phyloP scores from a whole-genome alignment of 2,113 vertebrate genomes.

The Datnioides undecimradiatus region DNA sequence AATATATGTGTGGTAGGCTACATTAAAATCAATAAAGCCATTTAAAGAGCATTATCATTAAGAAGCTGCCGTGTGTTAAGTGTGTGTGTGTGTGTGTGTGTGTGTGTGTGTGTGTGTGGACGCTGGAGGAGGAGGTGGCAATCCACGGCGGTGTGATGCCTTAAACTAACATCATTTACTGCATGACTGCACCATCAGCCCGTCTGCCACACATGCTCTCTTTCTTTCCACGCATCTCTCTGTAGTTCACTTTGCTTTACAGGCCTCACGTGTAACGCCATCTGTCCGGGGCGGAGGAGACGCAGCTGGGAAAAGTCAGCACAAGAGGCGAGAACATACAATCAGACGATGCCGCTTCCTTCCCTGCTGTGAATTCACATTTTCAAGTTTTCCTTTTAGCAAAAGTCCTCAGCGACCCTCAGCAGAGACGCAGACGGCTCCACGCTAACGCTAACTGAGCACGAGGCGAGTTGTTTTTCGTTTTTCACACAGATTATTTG shows the following conservation, averaged over 20 bases:
- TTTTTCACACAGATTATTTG: too few species aligned
- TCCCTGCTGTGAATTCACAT: not conserved
- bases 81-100: slow-evolving; percentile 31
- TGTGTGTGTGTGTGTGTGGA: slow-evolving; percentile 41
- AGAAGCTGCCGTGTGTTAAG: slow-evolving; percentile 67
- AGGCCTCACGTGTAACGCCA: slow-evolving; percentile 17
- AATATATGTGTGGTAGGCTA: slow-evolving; percentile 74
- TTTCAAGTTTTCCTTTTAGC: not conserved
- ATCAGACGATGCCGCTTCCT: not conserved
- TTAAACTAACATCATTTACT: slow-evolving; percentile 82
- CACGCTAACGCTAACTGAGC: not conserved
- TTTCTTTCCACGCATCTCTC: slow-evolving; percentile 35
- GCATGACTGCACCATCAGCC: slow-evolving; percentile 70
- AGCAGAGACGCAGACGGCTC: not conserved
- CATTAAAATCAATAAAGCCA: slow-evolving; percentile 83
- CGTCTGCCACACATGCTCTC: slow-evolving; percentile 28
- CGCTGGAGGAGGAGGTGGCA: slow-evolving; percentile 51
- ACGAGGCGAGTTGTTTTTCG: too few species aligned
- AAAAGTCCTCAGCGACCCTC: not conserved
- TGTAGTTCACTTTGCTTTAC: slow-evolving; percentile 29
- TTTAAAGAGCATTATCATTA: slow-evolving; percentile 84
- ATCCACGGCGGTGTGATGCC: slow-evolving; percentile 52
- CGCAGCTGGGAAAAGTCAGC: not conserved
- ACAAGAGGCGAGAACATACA: not conserved
- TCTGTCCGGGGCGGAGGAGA: not conserved